A percentile compares a stretch with the other conserved stretches of the same genome.
Evolutionary conservation across 2,888 invertebrate species (phyloP).

Genomic region (Ramazzottius varieornatus): DNA sequence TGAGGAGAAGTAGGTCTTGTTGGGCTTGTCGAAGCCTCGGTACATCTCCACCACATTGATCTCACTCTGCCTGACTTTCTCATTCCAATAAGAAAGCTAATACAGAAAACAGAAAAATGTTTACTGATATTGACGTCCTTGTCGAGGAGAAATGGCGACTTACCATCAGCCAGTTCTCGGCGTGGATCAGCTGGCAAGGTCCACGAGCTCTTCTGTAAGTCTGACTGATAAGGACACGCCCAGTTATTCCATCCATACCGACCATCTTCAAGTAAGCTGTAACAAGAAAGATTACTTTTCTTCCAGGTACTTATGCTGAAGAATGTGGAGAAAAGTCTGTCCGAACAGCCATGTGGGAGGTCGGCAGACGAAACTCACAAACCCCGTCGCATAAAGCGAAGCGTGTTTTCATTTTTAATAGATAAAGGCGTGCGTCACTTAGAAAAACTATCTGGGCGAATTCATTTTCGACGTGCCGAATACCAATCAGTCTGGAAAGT

Average conservation of each 20-base stretch:
- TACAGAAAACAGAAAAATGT: neutral
- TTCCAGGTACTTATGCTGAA: too few relatives aligned
- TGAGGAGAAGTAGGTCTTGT: neutral
- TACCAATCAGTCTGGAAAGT: neutral
- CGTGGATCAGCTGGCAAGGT: conserved; percentile 63
- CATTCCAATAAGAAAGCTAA: conserved; percentile 63
- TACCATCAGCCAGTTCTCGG: conserved; percentile 76
- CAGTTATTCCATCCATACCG: conserved; percentile 68
- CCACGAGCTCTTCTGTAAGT: conserved; percentile 56
- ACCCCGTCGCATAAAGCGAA: too few relatives aligned
- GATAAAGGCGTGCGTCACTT: too few relatives aligned
- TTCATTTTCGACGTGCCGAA: neutral
- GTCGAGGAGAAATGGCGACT: too few relatives aligned
- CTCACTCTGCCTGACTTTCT: conserved; percentile 70
- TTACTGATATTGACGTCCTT: too few relatives aligned
- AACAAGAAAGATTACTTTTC: conserved; percentile 11
- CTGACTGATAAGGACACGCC: conserved; percentile 54
- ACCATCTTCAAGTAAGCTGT: conserved; percentile 52
- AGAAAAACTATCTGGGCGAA: too few relatives aligned
- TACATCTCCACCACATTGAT: conserved; percentile 76
- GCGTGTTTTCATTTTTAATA: too few relatives aligned
- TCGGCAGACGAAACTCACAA: too few relatives aligned
- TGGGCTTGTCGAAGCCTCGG: conserved; percentile 36
- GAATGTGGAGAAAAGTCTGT: too few relatives aligned
- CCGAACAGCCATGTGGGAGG: too few relatives aligned